Evolutionary conservation across 1,140 invertebrate species (phyloP), one percentile per base, ranked within the genome.

Genomic region (Tetramorium alpestre): DNA sequence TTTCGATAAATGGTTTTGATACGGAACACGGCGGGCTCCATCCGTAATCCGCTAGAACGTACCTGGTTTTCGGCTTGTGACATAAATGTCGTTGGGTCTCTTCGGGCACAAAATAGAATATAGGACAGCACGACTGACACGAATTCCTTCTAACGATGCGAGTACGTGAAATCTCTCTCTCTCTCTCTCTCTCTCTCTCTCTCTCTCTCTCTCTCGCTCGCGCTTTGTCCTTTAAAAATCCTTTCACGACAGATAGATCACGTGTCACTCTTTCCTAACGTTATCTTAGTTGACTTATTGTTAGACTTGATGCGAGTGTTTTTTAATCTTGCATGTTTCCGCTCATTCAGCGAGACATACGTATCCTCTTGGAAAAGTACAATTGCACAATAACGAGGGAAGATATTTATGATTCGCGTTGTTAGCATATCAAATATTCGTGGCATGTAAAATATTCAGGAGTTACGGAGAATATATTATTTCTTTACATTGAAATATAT

Each of bases 1-100:
- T 78, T 75, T 87, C 91, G 91, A 88, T 86, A 86, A 88, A 87
- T 78, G 84, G 73, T 88, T 88, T 80, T 64, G 82, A 88, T 87
- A 85, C 67, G 69, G 65, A 62, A 81, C 72, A 58, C 65, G 73
- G 56, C 51, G 44, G 58, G 73, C 60, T 88, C 84, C 38, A 69
- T 58, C 58, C 25, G 64, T 44, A 22, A 60, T 72, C 65, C 56
- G 38, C 70, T 72, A 85, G 47, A 72, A 65, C 58, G 44, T 84
- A 62, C 54, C 69, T 75, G 54, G 56, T 62, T 84, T 84, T 75
- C 69, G 44, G 69, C 54, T 62, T 62, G 80, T 84, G 80, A 84
- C 69, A 84, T 75, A 54, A 75, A 73, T 49, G 69, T 49, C 69
- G 54, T 11, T 7, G 80, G 13, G 80, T 56, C 56, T 84, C 80